Base-by-base conservation (phyloP, 2,113 vertebrate species). In the Pedetes capensis region DNA sequence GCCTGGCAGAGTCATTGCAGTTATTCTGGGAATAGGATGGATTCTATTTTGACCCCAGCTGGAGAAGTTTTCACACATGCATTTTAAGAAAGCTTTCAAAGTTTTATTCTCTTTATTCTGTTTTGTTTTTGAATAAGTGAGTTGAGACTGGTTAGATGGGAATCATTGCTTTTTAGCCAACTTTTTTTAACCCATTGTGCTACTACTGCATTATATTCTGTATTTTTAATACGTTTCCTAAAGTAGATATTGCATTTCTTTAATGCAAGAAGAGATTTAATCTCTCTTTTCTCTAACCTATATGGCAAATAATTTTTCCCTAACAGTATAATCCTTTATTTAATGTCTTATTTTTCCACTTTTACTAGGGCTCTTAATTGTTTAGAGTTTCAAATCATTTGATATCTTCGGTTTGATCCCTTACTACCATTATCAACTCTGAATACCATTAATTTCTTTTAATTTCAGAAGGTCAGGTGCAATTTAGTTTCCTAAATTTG, bases 71-170 rank as follows among this genome's bases (percentile, higher is more conserved):
- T 94, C 75, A 78, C 94, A 97, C 97, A 87, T 95, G 91, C 78
- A 79, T 92, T 97, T 98, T 87, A 96, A 95, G 94, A 97, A 97
- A 91, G 25, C 76, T 96, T 94, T 95, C 78, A 61, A 87, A 98
- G 84, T 97, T 97, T 95, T 71, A 74, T 86, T 71, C 47, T 94
- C 51, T 66, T 85, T 22, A 5, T 76, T 69, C 57, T 83, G 2
- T 47, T 76, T 59, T 57, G 0, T 92, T 96, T 87, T 89, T 89
- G 51, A 95, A 14, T 94, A 37, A 78, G 34, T 95, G 83, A 97
- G 93, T 97, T 53, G 25, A 92, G 80, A 85, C 8, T 89, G 68
- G 44, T 95, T 76, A 91, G 80, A 96, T 79, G 92, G 84, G 85
- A 96, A 91, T 94, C 32, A 14, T 29, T 95, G 64, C 1, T 14